Base-by-base conservation (phyloP, 2,888 invertebrate genomes). In the Lasioglossum marginatum region DNA sequence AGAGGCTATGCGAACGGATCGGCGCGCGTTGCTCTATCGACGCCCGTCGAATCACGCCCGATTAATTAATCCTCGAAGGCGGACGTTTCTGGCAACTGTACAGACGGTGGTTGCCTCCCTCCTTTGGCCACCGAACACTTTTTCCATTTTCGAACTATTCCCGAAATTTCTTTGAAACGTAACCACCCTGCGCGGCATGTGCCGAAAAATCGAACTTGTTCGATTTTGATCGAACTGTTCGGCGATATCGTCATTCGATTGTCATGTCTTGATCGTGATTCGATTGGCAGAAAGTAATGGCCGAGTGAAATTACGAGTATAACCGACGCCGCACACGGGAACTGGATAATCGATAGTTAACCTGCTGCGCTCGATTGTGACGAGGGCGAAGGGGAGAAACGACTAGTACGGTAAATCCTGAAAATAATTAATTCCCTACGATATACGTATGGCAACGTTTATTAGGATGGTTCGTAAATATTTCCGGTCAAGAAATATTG, bases 261-360 rank as follows among this genome's bases (percentile, higher is more conserved):
- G n/a, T n/a, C n/a, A n/a, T n/a, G n/a, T n/a, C n/a, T n/a, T n/a
- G 34, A 85, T 72, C 60, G 40, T 31, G 52, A 45, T 57, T 70
- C 79, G 79, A 77, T 76, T 72, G 76, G 76, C 79, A 85, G 76
- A 85, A 79, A 76, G 68, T 75, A 79, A 85, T 57, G 73, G 66
- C 48, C 66, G 16, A n/a, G 23, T 70, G 71, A 70, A 77, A 79
- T 79, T 76, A 73, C 79, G 76, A 43, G 66, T 48, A 34, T 73
- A 79, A 76, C 19, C 31, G 74, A 45, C 27, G n/a, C 37, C 14
- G 31, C 8, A n/a, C 68, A 66, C 72, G 5, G 45, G 76, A 79
- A 75, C 73, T n/a, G 34, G 43, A 66, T 79, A 71, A 84, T 85
- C 52, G 48, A 74, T 78, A 52, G 70, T 71, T 71, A 60, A 66